phyloP scores from a whole-genome alignment of 2,797 vertebrate genomes.

The Melopsittacus undulatus region DNA sequence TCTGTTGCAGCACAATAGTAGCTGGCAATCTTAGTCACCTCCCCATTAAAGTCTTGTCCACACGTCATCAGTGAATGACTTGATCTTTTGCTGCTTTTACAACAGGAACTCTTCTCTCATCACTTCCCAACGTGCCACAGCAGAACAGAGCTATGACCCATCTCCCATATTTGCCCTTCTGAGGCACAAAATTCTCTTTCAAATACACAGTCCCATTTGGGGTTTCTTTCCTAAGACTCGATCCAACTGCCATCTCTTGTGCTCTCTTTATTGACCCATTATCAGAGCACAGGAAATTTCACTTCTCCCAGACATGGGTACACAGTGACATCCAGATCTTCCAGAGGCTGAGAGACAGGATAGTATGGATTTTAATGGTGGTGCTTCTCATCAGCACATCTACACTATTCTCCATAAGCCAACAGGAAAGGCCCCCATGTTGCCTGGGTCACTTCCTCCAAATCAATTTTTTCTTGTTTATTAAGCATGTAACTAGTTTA shows the following conservation, averaged over 20 bases:
- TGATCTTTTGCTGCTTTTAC: background rate
- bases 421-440: background rate
- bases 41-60: background rate
- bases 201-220: background rate
- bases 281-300: background rate
- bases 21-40: constrained; percentile 30
- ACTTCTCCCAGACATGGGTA: background rate
- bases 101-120: constrained; percentile 43
- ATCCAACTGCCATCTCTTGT: background rate
- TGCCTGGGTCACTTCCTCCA: background rate
- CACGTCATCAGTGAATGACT: background rate
- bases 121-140: background rate
- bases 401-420: background rate
- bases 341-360: background rate
- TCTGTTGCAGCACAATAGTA: background rate
- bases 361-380: background rate
- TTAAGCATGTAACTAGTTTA: background rate
- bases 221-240: background rate
- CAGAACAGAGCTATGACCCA: constrained; percentile 27
- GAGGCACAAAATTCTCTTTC: background rate
- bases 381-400: background rate
- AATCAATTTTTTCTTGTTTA: background rate
- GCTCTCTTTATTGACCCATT: background rate
- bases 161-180: background rate
- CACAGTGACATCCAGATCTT: background rate